Base-by-base conservation (phyloP, 2,888 invertebrate genomes). In the Scaptomyza reducta region DNA sequence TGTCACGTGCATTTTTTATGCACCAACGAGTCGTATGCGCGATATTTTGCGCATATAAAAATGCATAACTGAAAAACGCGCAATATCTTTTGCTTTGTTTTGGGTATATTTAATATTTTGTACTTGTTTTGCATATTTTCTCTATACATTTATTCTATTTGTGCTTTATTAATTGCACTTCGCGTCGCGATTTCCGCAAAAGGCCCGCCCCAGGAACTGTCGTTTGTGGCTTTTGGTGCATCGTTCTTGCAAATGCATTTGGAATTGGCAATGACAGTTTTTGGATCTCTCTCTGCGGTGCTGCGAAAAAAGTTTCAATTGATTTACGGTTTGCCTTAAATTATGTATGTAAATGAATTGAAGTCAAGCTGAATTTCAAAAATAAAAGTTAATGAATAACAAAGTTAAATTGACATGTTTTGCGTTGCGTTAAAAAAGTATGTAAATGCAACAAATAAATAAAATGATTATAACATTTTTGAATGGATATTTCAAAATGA, bases 1-100 rank as follows among this genome's bases (percentile, higher is more conserved):
- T 88, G 83, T 86, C 82, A 84, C 75, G 74, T 81, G 79, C 68
- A 83, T 83, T 84, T 73, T 84, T 85, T 75, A 85, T 87, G 73
- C 71, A 62, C 61, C 68, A 79, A 81, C 81, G 77, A 77, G 68
- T 70, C 79, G 82, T 66, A 73, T 84, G 64, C 85, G 79, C 72
- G 62, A 80, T 67, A 63, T 70, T 68, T 62, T 61, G 35, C 53
- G 25, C 50, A 63, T 70, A 63, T 66, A 63, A 67, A 73, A 74
- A 71, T 70, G 61, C 59, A 68, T 22, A 65, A 65, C 29, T 11
- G 10, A 18, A 22, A 18, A 33, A 35, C 10, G 33, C 49, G 3
- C 33, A n/a, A 38, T 14, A 41, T 38, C 49, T 49, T 49, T 59
- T 68, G 41, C 38, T 60, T 60, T 68, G 49, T 27, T 33, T 66